phyloP scores from a whole-genome alignment of 2,797 vertebrate genomes.

The Falco naumanni region DNA sequence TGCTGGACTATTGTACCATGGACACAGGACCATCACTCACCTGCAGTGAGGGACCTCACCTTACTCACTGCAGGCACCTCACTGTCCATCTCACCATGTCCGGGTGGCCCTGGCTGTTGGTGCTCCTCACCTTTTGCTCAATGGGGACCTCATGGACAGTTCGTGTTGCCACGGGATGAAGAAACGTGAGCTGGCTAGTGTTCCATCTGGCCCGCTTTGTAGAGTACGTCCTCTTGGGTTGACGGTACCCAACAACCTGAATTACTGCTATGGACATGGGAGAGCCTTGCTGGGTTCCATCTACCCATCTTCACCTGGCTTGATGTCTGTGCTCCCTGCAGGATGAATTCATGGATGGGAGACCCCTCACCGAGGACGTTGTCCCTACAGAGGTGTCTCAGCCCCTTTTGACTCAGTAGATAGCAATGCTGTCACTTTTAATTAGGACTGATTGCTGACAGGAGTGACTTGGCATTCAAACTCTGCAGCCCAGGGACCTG shows the following conservation, averaged over 20 bases:
- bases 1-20: fast-evolving
- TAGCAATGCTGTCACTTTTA: not conserved
- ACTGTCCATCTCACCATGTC: not conserved
- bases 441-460: not conserved
- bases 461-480: not conserved
- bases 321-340: not conserved
- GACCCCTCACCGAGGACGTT: fast-evolving
- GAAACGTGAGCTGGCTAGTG: not conserved
- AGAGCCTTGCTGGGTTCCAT: not conserved
- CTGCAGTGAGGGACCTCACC: not conserved
- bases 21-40: not conserved
- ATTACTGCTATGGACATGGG: not conserved
- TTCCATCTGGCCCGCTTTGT: fast-evolving
- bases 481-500: not conserved
- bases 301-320: not conserved
- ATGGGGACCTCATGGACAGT: not conserved
- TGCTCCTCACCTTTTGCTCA: not conserved
- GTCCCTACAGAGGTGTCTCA: not conserved
- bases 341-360: not conserved
- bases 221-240: not conserved
- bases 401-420: not conserved
- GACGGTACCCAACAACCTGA: not conserved
- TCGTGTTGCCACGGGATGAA: not conserved
- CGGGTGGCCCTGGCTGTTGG: not conserved
- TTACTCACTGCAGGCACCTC: not conserved